Percentiles rank a stretch among this genome's conserved stretches.
phyloP scores from a whole-genome alignment of 2,797 vertebrate genomes.

The Holocentrus rufus region DNA sequence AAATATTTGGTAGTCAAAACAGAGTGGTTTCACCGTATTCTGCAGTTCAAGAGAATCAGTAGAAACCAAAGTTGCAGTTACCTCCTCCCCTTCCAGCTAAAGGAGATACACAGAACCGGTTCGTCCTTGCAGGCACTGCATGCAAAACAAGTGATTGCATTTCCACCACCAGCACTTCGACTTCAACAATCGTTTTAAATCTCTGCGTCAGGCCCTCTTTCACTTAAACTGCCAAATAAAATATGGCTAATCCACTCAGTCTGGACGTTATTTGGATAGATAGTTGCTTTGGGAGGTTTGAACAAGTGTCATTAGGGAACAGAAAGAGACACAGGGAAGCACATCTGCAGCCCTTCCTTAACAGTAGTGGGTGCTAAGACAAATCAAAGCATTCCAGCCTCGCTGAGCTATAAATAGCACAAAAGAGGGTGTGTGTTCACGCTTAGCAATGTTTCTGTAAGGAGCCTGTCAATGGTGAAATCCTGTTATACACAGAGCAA shows the following conservation, averaged over 20 bases:
- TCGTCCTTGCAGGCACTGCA: neutral
- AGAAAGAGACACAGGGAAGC: constrained; percentile 53
- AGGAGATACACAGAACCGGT: neutral
- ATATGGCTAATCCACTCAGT: constrained; percentile 15
- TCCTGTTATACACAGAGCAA: constrained; percentile 66
- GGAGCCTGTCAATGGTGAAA: constrained; percentile 60
- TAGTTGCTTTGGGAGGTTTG: constrained; percentile 36
- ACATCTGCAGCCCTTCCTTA: constrained; percentile 61
- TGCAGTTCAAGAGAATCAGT: constrained; percentile 24
- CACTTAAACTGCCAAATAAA: neutral
- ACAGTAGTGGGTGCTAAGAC: constrained; percentile 61
- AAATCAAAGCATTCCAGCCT: constrained; percentile 75
- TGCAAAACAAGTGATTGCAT: constrained; percentile 29
- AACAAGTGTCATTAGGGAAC: constrained; percentile 58
- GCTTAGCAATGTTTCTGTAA: constrained; percentile 64
- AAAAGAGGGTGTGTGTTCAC: constrained; percentile 71
- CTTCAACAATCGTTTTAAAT: constrained; percentile 35
- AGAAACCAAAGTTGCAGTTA: constrained; percentile 39
- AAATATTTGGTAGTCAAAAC: constrained; percentile 64
- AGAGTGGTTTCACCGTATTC: constrained; percentile 47
- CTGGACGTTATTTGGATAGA: constrained; percentile 21
- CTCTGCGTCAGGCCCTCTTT: neutral
- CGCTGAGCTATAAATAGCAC: constrained; percentile 76
- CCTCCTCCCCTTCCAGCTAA: constrained; percentile 49
- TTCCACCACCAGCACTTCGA: neutral